Evolutionary conservation across 2,888 invertebrate species (phyloP).

Genomic region (Eucera pruinosa): DNA sequence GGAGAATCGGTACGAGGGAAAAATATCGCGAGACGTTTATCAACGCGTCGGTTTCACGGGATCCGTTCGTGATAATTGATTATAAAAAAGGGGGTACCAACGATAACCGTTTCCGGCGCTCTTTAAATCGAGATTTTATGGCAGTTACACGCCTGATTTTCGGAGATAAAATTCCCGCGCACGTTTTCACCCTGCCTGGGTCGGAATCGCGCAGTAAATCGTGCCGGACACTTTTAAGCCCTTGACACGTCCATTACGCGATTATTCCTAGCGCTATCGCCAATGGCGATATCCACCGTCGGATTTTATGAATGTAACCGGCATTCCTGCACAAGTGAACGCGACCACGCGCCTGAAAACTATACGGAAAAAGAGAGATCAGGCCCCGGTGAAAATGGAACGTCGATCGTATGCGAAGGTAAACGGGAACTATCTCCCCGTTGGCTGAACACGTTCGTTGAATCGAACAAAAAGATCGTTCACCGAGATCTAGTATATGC

Average conservation of each 20-base stretch:
- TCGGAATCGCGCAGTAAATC: constrained; percentile 57
- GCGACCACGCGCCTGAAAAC: constrained; percentile 17
- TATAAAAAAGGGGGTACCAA: constrained; percentile 31
- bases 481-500: neutral
- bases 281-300: constrained; percentile 51
- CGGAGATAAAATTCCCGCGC: constrained; percentile 59
- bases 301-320: constrained; percentile 71
- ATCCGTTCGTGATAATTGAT: constrained; percentile 41
- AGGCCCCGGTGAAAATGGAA: constrained; percentile 1
- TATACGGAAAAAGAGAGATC: neutral
- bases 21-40: constrained; percentile 49
- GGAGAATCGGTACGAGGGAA: neutral
- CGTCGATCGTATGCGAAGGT: constrained; percentile 16
- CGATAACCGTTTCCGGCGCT: constrained; percentile 51
- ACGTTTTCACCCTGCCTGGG: constrained; percentile 41
- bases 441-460: neutral
- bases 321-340: constrained; percentile 21
- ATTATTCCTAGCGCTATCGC: constrained; percentile 61
- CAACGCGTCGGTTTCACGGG: constrained; percentile 45
- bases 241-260: constrained; percentile 65
- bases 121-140: constrained; percentile 59
- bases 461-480: neutral
- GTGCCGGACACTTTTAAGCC: constrained; percentile 61
- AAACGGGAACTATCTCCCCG: constrained; percentile 13
- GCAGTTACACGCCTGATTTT: constrained; percentile 57